Evolutionary conservation across 2,797 vertebrate species (phyloP).

Genomic region (Sebastes vulpes): DNA sequence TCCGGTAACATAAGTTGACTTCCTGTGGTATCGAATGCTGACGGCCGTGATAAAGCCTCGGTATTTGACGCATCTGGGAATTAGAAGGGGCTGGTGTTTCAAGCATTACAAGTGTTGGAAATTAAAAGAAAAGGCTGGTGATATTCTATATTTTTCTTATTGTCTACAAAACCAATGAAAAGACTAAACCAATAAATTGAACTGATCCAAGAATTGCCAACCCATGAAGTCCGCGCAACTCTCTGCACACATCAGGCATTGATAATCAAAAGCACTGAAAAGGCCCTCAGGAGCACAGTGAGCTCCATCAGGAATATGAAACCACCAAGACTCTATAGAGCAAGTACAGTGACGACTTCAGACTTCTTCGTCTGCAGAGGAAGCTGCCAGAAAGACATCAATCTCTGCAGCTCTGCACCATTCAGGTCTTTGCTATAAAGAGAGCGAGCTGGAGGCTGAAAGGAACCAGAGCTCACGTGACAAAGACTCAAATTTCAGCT

Average conservation of each 20-base stretch:
- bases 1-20: no score
- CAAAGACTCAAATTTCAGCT: neutral
- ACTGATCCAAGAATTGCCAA: neutral
- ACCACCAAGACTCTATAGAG: neutral
- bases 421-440: neutral
- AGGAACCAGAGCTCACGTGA: neutral
- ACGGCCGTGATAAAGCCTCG: no score
- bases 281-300: neutral
- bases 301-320: constrained; percentile 10
- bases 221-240: neutral
- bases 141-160: neutral
- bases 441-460: neutral
- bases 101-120: neutral
- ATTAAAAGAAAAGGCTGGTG: neutral
- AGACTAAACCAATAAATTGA: neutral
- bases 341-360: neutral
- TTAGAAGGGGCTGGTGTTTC: no score
- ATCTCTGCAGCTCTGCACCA: neutral
- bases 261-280: neutral
- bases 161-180: neutral
- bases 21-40: no score
- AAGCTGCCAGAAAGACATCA: neutral
- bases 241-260: neutral
- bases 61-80: no score
- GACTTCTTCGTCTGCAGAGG: neutral